Percentiles rank a stretch among this genome's conserved stretches.
Evolutionary conservation across 2,888 invertebrate species (phyloP).

Genomic region (Drosophila percnosoma): DNA sequence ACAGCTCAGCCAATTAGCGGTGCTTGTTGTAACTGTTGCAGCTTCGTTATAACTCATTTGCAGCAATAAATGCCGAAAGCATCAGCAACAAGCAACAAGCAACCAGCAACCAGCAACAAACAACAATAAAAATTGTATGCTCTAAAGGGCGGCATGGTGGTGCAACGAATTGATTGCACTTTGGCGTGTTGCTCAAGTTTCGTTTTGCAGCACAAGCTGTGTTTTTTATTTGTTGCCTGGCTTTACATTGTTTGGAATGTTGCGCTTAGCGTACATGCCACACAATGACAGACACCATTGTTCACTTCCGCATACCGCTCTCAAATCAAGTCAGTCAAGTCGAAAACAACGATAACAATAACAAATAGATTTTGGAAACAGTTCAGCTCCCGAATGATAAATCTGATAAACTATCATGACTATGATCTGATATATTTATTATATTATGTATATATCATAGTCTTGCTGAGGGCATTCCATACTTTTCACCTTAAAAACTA

Average conservation of each 20-base stretch:
- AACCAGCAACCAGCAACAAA: constrained; percentile 29
- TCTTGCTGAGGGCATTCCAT: too few relatives aligned
- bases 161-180: constrained; percentile 58
- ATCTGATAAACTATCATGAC: neutral
- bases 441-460: too few relatives aligned
- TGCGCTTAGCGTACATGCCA: constrained; percentile 51
- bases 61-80: constrained; percentile 57
- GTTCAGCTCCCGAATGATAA: neutral
- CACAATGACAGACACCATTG: constrained; percentile 32
- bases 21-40: constrained; percentile 19
- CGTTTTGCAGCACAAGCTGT: constrained; percentile 21
- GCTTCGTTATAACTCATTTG: constrained; percentile 63
- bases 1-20: constrained; percentile 39
- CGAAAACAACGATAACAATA: constrained; percentile 32
- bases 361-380: neutral
- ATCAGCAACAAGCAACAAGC: constrained; percentile 30
- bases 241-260: constrained; percentile 57
- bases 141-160: constrained; percentile 18
- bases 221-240: constrained; percentile 41
- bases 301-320: constrained; percentile 58
- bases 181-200: constrained; percentile 57
- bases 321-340: constrained; percentile 57
- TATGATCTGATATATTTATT: too few relatives aligned
- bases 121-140: constrained; percentile 28
- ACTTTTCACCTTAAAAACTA: too few relatives aligned